Conservation (phyloP, 2,888 invertebrate genomes). For the Stramonita haemastoma region DNA sequence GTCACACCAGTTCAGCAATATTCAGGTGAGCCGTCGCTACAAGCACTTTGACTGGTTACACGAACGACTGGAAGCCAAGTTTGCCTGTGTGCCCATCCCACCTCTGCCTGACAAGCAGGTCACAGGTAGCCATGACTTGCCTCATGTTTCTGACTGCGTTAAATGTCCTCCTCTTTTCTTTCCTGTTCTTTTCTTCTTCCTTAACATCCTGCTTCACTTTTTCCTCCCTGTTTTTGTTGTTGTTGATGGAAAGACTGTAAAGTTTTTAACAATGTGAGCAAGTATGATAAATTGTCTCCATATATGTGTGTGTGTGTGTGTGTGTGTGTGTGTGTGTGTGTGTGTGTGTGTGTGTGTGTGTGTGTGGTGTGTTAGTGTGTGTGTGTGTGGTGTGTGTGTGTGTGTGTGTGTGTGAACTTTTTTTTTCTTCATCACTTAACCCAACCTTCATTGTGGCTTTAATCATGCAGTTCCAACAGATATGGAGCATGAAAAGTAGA, state of each 20-base stretch:
- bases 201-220: not conserved
- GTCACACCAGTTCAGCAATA: slow-evolving; percentile 86
- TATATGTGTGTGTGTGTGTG: no score
- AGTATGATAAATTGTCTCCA: no score
- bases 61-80: slow-evolving; percentile 94
- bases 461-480: no score
- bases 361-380: no score
- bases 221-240: not conserved
- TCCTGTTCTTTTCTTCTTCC: not conserved
- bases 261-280: no score
- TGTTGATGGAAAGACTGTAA: not conserved
- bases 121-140: slow-evolving; percentile 80
- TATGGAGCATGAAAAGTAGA: no score
- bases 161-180: not conserved
- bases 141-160: not conserved
- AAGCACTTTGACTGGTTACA: slow-evolving; percentile 99
- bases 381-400: no score
- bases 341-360: no score
- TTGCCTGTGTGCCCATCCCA: slow-evolving; percentile 94
- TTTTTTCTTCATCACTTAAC: no score
- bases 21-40: slow-evolving; percentile 91
- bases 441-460: no score
- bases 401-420: no score
- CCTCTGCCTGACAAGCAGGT: slow-evolving; percentile 99
- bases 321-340: no score